Conservation (phyloP, 1,140 invertebrate genomes). For the Bombus balteatus region DNA sequence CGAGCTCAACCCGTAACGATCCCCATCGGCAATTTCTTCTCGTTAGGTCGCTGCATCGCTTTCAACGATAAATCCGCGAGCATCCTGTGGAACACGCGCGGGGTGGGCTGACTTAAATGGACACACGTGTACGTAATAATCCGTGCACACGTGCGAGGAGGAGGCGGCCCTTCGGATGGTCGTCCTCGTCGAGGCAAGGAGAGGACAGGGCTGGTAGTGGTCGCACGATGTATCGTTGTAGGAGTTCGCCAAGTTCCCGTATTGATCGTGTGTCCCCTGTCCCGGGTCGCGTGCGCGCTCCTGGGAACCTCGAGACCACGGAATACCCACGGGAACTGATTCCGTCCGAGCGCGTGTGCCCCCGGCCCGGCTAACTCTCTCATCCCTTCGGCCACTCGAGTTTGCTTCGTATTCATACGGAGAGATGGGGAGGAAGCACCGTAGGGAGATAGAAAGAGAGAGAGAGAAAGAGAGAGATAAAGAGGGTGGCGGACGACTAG, state of each 20-base stretch:
- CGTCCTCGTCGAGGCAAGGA: constrained; percentile 43
- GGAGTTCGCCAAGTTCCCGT: constrained; percentile 73
- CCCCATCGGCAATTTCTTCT: constrained; percentile 31
- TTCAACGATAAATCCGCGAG: constrained; percentile 56
- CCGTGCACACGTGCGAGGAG: constrained; percentile 66
- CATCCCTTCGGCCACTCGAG: constrained; percentile 61
- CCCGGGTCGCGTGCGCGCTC: constrained; percentile 79
- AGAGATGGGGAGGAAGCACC: constrained; percentile 24
- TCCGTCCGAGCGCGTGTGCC: constrained; percentile 53
- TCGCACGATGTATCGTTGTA: constrained; percentile 62
- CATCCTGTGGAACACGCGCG: constrained; percentile 14
- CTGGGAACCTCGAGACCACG: constrained; percentile 76
- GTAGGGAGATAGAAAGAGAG: constrained; percentile 1
- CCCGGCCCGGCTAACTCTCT: neutral
- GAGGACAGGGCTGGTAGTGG: constrained; percentile 23
- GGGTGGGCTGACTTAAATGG: constrained; percentile 50
- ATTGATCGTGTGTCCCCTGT: constrained; percentile 74
- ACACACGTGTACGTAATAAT: constrained; percentile 69
- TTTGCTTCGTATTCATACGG: constrained; percentile 68
- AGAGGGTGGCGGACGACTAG: constrained; percentile 53
- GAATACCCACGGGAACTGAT: constrained; percentile 78
- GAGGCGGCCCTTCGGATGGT: constrained; percentile 26
- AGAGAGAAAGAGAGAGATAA: neutral
- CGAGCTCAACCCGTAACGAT: neutral
- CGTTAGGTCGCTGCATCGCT: constrained; percentile 9